These are phyloP conservation scores for Byasa hedistus DNA, from an alignment of 2,888 invertebrate species.

Conservation along the genomic window DNA sequence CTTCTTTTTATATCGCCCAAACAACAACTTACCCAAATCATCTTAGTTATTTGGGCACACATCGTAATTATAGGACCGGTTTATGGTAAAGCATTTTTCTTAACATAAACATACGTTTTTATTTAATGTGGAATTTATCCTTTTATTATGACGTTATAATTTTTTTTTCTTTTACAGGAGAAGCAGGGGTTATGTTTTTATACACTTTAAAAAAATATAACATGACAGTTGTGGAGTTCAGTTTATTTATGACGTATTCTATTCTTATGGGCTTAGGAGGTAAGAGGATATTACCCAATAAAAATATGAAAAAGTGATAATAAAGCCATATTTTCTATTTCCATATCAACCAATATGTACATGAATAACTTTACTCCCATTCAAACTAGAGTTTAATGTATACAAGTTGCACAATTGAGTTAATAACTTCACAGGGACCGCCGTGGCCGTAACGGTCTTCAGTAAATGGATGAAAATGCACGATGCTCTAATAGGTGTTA, in stretches of 20 bases:
- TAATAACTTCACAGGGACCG: slow-evolving; percentile 57
- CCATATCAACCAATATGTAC: neutral
- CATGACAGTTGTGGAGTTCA: slow-evolving; percentile 76
- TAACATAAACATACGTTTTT: neutral
- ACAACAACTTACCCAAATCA: slow-evolving; percentile 50
- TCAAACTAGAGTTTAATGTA: neutral
- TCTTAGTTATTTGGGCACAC: slow-evolving; percentile 64
- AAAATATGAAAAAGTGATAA: neutral
- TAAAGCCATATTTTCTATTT: neutral
- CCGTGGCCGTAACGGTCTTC: slow-evolving; percentile 67
- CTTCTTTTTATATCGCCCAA: slow-evolving; percentile 55
- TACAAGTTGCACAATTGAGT: neutral
- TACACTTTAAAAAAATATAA: slow-evolving; percentile 73
- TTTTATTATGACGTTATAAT: neutral
- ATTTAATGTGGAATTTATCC: neutral
- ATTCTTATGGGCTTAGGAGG: slow-evolving; percentile 74
- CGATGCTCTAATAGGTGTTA: slow-evolving; percentile 68
- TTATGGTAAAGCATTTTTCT: slow-evolving; percentile 52
- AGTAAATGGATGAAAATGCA: slow-evolving; percentile 69
- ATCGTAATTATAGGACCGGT: slow-evolving; percentile 69
- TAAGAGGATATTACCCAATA: slow-evolving; percentile 43
- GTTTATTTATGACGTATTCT: slow-evolving; percentile 72
- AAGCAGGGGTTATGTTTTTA: slow-evolving; percentile 69
- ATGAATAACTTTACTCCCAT: neutral
- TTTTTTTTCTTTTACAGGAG: slow-evolving; percentile 61